These are phyloP conservation scores for Auanema freiburgensis DNA, from an alignment of 2,888 invertebrate species.

Conservation along the genomic window DNA sequence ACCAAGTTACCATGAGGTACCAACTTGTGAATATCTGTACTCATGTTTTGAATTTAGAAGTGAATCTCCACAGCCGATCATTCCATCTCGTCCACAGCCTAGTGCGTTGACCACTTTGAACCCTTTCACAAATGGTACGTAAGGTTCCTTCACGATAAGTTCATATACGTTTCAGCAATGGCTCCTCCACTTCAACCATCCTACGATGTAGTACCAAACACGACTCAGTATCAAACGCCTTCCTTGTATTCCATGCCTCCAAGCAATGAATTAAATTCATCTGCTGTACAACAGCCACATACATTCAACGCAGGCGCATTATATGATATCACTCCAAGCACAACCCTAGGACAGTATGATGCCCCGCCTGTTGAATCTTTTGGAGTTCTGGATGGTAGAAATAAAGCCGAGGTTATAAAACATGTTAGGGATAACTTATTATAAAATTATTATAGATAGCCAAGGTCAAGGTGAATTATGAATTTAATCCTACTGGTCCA, in stretches of 20 bases:
- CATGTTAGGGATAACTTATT: too few species aligned
- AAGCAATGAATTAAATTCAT: too few species aligned
- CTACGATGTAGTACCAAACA: slow-evolving; percentile 15
- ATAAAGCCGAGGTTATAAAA: too few species aligned
- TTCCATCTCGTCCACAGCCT: slow-evolving; percentile 38
- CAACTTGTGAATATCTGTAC: neutral
- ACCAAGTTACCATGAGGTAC: slow-evolving; percentile 12
- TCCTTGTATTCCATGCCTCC: too few species aligned
- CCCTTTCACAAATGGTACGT: neutral
- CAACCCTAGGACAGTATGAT: slow-evolving; percentile 2
- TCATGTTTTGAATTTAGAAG: slow-evolving; percentile 20
- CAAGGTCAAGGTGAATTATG: slow-evolving; percentile 37
- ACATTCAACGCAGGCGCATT: neutral
- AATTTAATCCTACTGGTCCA: slow-evolving; percentile 47
- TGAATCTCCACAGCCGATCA: slow-evolving; percentile 42
- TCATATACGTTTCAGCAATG: slow-evolving; percentile 2
- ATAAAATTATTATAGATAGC: slow-evolving; percentile 36
- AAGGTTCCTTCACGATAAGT: neutral
- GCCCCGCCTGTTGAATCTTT: slow-evolving; percentile 4
- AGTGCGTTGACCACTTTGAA: neutral
- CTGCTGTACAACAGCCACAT: too few species aligned
- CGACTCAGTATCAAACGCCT: too few species aligned
- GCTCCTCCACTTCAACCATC: slow-evolving; percentile 8
- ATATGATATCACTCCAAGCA: neutral
- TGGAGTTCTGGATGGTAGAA: neutral